A percentile compares a stretch with the other conserved stretches of the same genome.
These are phyloP conservation scores for Oreonectes daqikongensis DNA, from an alignment of 2,797 vertebrate genomes.

Conservation along the genomic window DNA sequence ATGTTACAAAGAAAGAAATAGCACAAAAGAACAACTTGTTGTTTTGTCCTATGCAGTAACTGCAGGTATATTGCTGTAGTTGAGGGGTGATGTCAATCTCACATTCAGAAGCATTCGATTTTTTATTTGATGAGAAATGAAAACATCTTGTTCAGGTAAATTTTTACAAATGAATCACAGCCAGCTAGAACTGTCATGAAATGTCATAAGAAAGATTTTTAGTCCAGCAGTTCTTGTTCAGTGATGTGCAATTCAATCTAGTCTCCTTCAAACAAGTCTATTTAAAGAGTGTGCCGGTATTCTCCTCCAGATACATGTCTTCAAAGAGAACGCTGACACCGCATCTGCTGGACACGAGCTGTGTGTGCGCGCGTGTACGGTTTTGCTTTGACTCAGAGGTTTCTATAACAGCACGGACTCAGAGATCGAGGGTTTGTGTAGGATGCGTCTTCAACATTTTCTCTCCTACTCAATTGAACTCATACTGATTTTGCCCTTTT, in stretches of 20 bases:
- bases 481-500: conserved; percentile 52
- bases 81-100: too few relatives aligned
- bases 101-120: too few relatives aligned
- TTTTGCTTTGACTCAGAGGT: conserved; percentile 79
- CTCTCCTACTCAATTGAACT: conserved; percentile 63
- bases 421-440: conserved; percentile 73
- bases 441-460: conserved; percentile 69
- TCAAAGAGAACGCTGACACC: conserved; percentile 62
- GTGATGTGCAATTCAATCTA: conserved; percentile 21
- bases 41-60: too few relatives aligned
- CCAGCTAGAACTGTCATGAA: neutral
- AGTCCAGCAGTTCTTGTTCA: conserved; percentile 4
- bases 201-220: neutral
- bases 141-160: too few relatives aligned
- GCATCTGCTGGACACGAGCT: conserved; percentile 43
- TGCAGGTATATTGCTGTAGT: too few relatives aligned
- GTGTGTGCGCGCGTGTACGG: conserved; percentile 48
- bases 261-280: conserved; percentile 41
- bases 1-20: too few relatives aligned
- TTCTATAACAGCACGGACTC: conserved; percentile 62
- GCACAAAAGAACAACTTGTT: too few relatives aligned
- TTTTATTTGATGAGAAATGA: too few relatives aligned
- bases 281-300: conserved; percentile 68
- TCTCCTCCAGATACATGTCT: conserved; percentile 46
- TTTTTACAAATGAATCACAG: neutral